A percentile compares a stretch with the other conserved stretches of the same genome.
Conservation (phyloP, 2,113 vertebrate genomes). For the Cisticola juncidis region DNA sequence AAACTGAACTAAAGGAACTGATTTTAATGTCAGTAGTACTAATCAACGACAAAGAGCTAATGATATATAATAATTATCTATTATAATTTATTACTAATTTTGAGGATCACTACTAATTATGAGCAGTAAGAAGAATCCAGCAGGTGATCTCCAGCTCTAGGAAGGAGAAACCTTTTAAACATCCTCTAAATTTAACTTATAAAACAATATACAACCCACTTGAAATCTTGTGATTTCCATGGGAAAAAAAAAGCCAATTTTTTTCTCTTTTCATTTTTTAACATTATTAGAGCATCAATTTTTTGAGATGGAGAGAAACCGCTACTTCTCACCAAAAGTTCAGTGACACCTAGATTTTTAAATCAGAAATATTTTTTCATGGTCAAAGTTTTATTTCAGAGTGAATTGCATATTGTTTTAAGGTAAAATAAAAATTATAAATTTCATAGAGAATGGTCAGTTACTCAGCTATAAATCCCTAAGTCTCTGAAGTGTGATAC, state of each 20-base stretch:
- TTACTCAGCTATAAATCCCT: neutral
- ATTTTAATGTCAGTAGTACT: neutral
- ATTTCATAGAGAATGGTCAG: rapidly evolving
- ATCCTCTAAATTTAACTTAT: neutral
- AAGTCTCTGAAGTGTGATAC: neutral
- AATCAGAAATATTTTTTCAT: neutral
- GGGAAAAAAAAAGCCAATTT: neutral
- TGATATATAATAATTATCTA: neutral
- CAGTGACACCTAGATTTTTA: neutral
- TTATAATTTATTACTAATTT: neutral
- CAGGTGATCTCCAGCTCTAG: neutral
- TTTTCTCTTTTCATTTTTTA: neutral
- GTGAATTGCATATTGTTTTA: neutral
- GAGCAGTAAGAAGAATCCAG: neutral
- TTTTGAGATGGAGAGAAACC: neutral
- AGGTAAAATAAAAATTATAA: neutral
- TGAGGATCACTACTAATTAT: neutral
- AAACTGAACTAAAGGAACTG: neutral
- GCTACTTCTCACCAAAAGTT: neutral
- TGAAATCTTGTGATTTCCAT: neutral
- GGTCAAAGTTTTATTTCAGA: neutral
- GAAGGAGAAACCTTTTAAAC: neutral
- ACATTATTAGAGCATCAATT: neutral
- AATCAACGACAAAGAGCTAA: neutral
- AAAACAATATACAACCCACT: rapidly evolving